phyloP scores from a whole-genome alignment of 1,140 invertebrate genomes.

The Nomia melanderi region DNA sequence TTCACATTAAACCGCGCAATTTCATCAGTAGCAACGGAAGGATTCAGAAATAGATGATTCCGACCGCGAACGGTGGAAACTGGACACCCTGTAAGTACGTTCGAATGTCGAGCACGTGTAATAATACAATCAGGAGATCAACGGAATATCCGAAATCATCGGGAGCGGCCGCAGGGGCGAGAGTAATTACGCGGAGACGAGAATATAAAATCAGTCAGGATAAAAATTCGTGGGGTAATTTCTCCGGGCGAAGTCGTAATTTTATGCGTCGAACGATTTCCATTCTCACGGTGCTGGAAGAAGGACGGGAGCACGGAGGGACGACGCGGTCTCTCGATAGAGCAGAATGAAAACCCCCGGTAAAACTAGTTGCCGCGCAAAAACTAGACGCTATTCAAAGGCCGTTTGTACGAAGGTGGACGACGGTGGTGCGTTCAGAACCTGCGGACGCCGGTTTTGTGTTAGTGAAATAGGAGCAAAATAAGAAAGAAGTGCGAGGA shows the following conservation, averaged over 20 bases:
- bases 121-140: too few species aligned
- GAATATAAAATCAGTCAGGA: constrained; percentile 10
- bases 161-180: not conserved
- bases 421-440: constrained; percentile 47
- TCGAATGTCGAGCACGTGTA: too few species aligned
- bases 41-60: too few species aligned
- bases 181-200: constrained; percentile 11
- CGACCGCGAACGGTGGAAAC: too few species aligned
- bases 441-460: constrained; percentile 53
- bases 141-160: too few species aligned
- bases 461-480: constrained; percentile 64
- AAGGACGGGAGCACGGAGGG: constrained; percentile 1
- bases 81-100: too few species aligned
- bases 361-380: constrained; percentile 74
- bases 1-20: too few species aligned
- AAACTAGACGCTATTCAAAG: constrained; percentile 77
- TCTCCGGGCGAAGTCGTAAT: constrained; percentile 9
- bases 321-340: constrained; percentile 25
- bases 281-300: constrained; percentile 58
- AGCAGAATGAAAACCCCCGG: constrained; percentile 69
- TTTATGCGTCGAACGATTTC: constrained; percentile 28
- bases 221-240: constrained; percentile 14
- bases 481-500: constrained; percentile 59
- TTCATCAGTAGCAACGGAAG: too few species aligned
- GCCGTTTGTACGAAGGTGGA: constrained; percentile 66